phyloP scores from a whole-genome alignment of 2,797 vertebrate species.

The Cyprinella venusta region DNA sequence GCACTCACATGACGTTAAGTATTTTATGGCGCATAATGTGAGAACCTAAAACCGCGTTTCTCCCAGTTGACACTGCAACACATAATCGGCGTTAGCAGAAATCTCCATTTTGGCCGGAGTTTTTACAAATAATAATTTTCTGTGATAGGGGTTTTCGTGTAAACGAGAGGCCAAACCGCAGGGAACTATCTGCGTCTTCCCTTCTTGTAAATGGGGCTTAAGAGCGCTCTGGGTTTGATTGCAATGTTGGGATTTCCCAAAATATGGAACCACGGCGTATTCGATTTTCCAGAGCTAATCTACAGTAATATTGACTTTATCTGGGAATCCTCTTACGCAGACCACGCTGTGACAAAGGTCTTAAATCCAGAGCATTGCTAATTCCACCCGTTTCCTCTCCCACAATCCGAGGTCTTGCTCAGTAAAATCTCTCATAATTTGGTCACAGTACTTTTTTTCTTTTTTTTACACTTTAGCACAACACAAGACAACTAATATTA shows the following conservation, averaged over 20 bases:
- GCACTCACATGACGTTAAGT: too few relatives aligned
- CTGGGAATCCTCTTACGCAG: conserved; percentile 35
- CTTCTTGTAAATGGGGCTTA: too few relatives aligned
- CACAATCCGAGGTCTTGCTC: conserved; percentile 58
- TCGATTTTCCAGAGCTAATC: conserved; percentile 43
- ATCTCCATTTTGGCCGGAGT: too few relatives aligned
- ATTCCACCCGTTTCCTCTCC: conserved; percentile 45
- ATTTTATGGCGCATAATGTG: too few relatives aligned
- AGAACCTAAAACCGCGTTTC: too few relatives aligned
- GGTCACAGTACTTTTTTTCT: conserved; percentile 53
- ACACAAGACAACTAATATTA: conserved; percentile 55
- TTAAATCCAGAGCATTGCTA: conserved; percentile 54
- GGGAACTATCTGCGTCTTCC: too few relatives aligned
- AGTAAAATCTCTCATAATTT: conserved; percentile 63
- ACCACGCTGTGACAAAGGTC: conserved; percentile 8
- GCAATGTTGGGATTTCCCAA: background rate
- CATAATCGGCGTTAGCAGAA: too few relatives aligned
- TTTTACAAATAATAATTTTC: too few relatives aligned
- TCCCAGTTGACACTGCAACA: too few relatives aligned
- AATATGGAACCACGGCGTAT: background rate
- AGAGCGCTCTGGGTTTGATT: conserved; percentile 36
- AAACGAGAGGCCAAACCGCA: too few relatives aligned
- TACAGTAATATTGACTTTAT: conserved; percentile 34
- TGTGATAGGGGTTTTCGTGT: too few relatives aligned
- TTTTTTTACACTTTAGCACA: conserved; percentile 44